Evolutionary conservation across 2,113 vertebrate species (phyloP).

Genomic region (Lamprotornis superbus): DNA sequence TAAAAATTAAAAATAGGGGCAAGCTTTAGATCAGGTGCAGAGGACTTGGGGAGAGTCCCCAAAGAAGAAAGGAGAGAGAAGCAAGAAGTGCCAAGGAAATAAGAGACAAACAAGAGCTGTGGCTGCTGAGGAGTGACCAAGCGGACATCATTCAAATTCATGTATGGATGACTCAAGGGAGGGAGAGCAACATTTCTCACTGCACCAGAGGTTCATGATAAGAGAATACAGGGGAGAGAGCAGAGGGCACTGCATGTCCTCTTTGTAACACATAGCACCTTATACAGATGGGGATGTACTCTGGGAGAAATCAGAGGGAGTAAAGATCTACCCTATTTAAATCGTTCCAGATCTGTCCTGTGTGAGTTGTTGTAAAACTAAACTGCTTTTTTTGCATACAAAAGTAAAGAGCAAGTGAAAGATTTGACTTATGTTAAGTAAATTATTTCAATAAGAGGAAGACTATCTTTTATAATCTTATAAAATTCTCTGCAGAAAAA

Average conservation of each 20-base stretch:
- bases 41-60: neutral
- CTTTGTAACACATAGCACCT: neutral
- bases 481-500: neutral
- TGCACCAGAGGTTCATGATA: neutral
- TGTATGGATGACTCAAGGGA: neutral
- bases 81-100: neutral
- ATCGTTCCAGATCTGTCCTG: neutral
- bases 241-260: rapidly evolving
- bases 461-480: neutral
- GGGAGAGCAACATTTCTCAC: neutral
- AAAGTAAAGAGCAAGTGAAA: neutral
- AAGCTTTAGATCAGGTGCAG: neutral
- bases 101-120: neutral
- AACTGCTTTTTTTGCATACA: neutral
- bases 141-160: neutral
- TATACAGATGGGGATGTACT: neutral
- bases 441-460: neutral
- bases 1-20: neutral
- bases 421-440: neutral
- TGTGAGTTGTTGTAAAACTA: neutral
- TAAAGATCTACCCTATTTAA: neutral
- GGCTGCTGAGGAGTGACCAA: rapidly evolving
- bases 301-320: neutral
- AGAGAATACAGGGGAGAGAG: neutral
- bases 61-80: neutral